A percentile compares a stretch with the other conserved stretches of the same genome.
Conservation (phyloP, 2,797 vertebrate genomes). For the Glyptemys insculpta region DNA sequence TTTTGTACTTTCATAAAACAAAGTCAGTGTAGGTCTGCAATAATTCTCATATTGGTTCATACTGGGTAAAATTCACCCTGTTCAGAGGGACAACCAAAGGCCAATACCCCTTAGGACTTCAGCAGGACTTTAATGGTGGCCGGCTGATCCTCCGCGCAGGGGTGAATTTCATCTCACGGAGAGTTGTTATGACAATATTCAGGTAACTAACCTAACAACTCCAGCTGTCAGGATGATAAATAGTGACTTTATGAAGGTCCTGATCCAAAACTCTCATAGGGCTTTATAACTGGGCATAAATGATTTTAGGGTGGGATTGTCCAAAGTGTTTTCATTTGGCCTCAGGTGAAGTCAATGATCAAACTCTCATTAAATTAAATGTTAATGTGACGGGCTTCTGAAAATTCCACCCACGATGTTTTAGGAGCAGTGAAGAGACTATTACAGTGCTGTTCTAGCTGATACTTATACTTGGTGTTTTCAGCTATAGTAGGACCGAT, state of each 20-base stretch:
- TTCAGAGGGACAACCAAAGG: background rate
- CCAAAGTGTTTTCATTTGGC: background rate
- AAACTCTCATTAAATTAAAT: background rate
- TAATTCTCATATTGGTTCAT: background rate
- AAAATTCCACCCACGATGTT: background rate
- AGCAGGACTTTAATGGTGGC: background rate
- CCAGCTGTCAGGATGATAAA: background rate
- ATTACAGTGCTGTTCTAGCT: background rate
- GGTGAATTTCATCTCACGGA: background rate
- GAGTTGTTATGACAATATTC: background rate
- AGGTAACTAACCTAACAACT: background rate
- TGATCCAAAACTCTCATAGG: background rate
- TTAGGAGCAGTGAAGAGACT: background rate
- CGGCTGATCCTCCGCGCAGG: background rate
- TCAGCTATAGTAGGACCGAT: background rate
- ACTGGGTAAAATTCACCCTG: accelerated
- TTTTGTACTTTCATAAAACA: background rate
- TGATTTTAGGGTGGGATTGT: background rate
- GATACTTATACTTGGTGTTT: background rate
- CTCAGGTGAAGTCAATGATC: background rate
- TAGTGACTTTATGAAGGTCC: background rate
- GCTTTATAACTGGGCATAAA: background rate
- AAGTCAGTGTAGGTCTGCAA: background rate
- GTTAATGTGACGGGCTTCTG: background rate
- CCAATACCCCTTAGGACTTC: background rate